phyloP scores from a whole-genome alignment of 2,113 vertebrate species.

The Gallinago media region DNA sequence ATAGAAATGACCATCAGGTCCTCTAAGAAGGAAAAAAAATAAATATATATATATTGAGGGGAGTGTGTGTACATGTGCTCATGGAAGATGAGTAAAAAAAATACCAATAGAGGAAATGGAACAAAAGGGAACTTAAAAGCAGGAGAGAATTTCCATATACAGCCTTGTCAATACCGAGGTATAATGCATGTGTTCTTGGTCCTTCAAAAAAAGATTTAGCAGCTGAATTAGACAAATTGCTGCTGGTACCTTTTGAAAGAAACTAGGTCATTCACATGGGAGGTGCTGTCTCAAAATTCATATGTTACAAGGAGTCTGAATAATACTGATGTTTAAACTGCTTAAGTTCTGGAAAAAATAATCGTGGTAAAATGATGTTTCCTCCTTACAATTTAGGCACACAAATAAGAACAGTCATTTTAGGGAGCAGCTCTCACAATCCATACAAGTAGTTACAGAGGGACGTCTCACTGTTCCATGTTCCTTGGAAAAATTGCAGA shows the following conservation, averaged over 20 bases:
- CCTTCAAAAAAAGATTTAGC: background rate
- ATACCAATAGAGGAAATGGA: background rate
- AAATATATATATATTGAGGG: background rate
- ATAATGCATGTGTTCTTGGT: background rate
- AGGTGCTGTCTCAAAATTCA: background rate
- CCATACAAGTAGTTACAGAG: conserved; percentile 69
- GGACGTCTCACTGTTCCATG: conserved; percentile 30
- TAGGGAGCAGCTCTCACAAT: conserved; percentile 75
- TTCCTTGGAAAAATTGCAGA: conserved; percentile 74
- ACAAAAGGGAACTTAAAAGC: background rate
- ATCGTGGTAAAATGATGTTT: background rate
- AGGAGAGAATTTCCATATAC: background rate
- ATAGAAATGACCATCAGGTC: background rate
- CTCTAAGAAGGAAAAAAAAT: background rate
- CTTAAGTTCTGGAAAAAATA: background rate
- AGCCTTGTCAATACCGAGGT: background rate
- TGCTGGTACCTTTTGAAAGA: background rate
- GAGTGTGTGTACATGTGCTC: background rate
- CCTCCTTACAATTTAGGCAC: conserved; percentile 22
- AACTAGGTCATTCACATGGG: background rate
- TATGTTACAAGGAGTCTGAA: background rate
- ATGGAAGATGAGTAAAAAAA: background rate
- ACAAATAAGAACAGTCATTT: background rate
- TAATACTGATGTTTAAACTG: background rate
- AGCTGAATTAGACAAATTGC: background rate